Percentiles rank a stretch among this genome's conserved stretches.
These are phyloP conservation scores for Drosophila prolongata DNA, from an alignment of 2,888 invertebrate species.

Conservation along the genomic window DNA sequence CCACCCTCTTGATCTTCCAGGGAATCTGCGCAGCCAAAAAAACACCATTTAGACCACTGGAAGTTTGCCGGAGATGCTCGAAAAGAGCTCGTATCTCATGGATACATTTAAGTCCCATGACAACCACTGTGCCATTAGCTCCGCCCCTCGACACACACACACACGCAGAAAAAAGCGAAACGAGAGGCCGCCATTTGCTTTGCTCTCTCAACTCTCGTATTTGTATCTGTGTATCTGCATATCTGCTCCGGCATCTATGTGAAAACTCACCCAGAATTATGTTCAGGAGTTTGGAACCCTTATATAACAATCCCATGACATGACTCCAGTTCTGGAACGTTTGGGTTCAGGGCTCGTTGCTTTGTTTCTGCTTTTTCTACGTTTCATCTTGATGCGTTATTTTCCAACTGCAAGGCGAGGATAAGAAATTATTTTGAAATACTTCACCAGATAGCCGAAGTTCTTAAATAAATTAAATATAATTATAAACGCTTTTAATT, in stretches of 20 bases:
- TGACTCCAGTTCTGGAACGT: conserved; percentile 81
- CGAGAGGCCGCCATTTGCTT: conserved; percentile 68
- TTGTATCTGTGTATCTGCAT: conserved; percentile 22
- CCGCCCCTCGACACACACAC: conserved; percentile 57
- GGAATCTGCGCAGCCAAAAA: conserved; percentile 82
- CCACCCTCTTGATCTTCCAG: conserved; percentile 85
- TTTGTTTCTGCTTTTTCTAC: conserved; percentile 82
- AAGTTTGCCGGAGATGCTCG: conserved; percentile 39
- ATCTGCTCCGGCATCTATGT: conserved; percentile 11
- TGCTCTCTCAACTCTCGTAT: conserved; percentile 29
- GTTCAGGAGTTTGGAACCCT: conserved; percentile 85
- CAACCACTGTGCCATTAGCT: conserved; percentile 72
- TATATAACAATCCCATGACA: conserved; percentile 85
- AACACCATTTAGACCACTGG: conserved; percentile 27
- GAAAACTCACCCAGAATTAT: conserved; percentile 83
- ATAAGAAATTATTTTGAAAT: conserved; percentile 2
- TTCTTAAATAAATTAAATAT: too few species aligned
- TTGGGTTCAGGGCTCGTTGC: conserved; percentile 54
- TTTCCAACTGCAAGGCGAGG: conserved; percentile 70
- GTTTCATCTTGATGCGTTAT: conserved; percentile 82
- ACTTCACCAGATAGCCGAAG: too few species aligned
- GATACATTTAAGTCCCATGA: conserved; percentile 38
- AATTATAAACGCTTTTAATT: too few species aligned
- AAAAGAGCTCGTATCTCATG: conserved; percentile 14
- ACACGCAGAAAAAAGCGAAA: neutral